Base-by-base conservation (phyloP, 2,888 invertebrate genomes). In the Diploptera punctata region DNA sequence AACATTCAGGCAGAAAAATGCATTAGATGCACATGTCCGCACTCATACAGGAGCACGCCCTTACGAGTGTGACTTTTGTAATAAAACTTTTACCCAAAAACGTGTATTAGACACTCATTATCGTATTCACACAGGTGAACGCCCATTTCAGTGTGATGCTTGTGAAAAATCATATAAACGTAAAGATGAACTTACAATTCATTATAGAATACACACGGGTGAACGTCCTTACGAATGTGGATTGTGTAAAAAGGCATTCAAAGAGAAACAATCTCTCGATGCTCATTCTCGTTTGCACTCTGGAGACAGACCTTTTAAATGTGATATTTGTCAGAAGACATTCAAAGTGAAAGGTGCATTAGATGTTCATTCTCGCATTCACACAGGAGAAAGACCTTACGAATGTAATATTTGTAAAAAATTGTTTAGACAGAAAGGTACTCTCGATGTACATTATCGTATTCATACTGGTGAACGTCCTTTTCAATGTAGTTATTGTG, bases 21-120 rank as follows among this genome's bases (percentile, higher is more conserved):
- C 68, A 7, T 69, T 74, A 3, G 43, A 47, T 13, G 68, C 61
- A 29, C 74, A 74, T 33, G 33, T 38, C 21, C 61, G 72, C 4
- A 69, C 69, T 2, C 74, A 74, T 54, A 72, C 74, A 10, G 74
- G 74, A 9, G 72, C 72, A 44, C 68, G 60, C 3, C 72, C 72
- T 9, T 74, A 47, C 43, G 57, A 26, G 18, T 74, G 74, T 52
- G 70, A 74, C 31, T 29, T 72, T 5, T 74, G 74, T 18, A 57
- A 67, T 16, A 74, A 74, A 21, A 62, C 65, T 3, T 74, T 74
- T 26, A 70, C 44, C 4, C 67, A 24, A 21, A 43, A 29, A 3
- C 16, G 38, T 21, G 18, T n/a, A 9, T 21, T 67, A 29, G 38
- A 44, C 26, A n/a, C 19, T 7, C 67, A 67, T 21, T 26, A 18